Evolutionary conservation across 1,140 invertebrate species (phyloP), one percentile per base, ranked within the genome.

Genomic region (Hyphantria cunea): DNA sequence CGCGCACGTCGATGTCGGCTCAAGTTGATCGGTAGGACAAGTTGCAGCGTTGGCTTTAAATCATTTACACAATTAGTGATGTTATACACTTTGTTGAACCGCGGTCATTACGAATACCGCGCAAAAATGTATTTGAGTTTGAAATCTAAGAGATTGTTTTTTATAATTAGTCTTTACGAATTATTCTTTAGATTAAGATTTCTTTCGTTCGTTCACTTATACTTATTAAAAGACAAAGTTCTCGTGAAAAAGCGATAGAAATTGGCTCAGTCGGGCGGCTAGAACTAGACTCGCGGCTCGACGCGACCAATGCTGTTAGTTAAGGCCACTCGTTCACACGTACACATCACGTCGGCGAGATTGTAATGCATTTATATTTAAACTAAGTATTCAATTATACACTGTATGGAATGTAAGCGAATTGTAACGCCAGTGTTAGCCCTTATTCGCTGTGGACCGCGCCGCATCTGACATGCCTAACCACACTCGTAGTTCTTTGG

Each of bases 331-430:
- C 41, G 58, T 54, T 70, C 61, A 70, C 68, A 56, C 64, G 53
- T 64, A 55, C 52, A 68, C 68, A 70, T 71, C 68, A 72, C 71
- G 66, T 50, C 48, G 47, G 60, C 69, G 76, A 77, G 70, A 77
- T 77, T 69, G 33, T 67, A 71, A 75, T 79, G 76, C 79, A 82
- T 82, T 82, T 82, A 80, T 76, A 74, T 76, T 74, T 77, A 70
- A 76, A 45, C 14, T 47, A 72, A 74, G 70, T 68, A 48, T 11
- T 37, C 42, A 49, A 9, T 7, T 11, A 12, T 62, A 41, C 17
- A 11, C 34, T 13, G 41, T 47, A 49, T n/a, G 32, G 12, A 37
- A 17, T 51, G 49, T 44, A 37, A 8, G 34, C 34, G 34, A 37
- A 25, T 25, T 5, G 17, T 25, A 3, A 25, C 17, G 5, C 17